Evolutionary conservation across 2,888 invertebrate genomes (phyloP).

Genomic region (Holacanthella duospinosa): DNA sequence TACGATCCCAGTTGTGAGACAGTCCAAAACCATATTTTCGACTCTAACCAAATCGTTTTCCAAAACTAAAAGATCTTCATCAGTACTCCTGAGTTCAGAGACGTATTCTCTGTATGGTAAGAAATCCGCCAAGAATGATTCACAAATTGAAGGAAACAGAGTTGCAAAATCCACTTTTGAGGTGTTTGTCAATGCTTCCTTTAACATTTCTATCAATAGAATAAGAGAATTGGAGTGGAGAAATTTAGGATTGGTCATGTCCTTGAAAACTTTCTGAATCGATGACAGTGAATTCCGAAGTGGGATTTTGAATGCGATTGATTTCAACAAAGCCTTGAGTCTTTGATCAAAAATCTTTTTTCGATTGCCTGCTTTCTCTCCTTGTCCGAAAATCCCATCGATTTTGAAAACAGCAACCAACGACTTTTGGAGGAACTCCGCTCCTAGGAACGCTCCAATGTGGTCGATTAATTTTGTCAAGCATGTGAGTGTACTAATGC

Average conservation of each 20-base stretch:
- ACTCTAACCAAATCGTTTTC: constrained; percentile 48
- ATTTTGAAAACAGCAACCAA: constrained; percentile 25
- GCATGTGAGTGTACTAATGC: constrained; percentile 33
- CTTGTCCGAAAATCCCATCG: constrained; percentile 18
- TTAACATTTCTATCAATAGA: constrained; percentile 63
- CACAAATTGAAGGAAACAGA: constrained; percentile 57
- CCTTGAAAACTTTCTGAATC: constrained; percentile 26
- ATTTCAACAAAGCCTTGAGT: constrained; percentile 28
- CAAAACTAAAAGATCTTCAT: constrained; percentile 5
- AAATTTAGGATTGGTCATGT: constrained; percentile 13
- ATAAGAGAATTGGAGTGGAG: constrained; percentile 49
- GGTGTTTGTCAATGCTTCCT: constrained; percentile 55
- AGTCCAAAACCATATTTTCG: constrained; percentile 64
- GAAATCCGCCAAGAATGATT: constrained; percentile 57
- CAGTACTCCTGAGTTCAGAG: background rate
- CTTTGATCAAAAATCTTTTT: constrained; percentile 32
- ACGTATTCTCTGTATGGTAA: constrained; percentile 39
- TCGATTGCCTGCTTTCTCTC: constrained; percentile 23
- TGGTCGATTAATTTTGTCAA: constrained; percentile 34
- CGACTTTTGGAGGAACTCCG: constrained; percentile 30
- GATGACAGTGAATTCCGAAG: constrained; percentile 28
- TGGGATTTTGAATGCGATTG: constrained; percentile 31
- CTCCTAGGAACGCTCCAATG: constrained; percentile 32
- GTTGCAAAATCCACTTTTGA: constrained; percentile 54
- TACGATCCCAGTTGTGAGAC: constrained; percentile 61